Percentiles rank a stretch among this genome's conserved stretches.
These are phyloP conservation scores for Taurulus bubalis DNA, from an alignment of 2,113 vertebrate genomes.

Conservation along the genomic window DNA sequence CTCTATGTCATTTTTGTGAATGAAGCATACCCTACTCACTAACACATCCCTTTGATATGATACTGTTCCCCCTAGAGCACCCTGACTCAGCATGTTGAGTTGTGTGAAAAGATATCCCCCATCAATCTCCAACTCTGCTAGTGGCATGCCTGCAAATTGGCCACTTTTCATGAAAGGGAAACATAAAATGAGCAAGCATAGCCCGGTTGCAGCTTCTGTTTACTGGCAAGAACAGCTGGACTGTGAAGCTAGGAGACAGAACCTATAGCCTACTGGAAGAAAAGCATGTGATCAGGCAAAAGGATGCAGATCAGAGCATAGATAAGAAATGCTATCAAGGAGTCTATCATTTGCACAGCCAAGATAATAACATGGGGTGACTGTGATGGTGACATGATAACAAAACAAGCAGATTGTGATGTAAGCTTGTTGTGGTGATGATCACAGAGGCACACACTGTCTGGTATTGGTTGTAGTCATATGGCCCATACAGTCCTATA, in stretches of 20 bases:
- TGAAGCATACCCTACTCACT: background rate
- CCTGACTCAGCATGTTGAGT: constrained; percentile 53
- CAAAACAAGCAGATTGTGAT: constrained; percentile 3
- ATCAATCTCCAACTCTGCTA: constrained; percentile 25
- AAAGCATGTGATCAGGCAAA: constrained; percentile 13
- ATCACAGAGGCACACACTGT: background rate
- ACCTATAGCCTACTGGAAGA: background rate
- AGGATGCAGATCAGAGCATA: constrained; percentile 1
- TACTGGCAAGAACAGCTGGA: constrained; percentile 56
- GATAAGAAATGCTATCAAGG: background rate
- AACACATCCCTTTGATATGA: constrained; percentile 15
- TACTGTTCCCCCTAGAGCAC: background rate
- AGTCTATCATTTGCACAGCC: background rate
- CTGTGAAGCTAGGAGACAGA: constrained; percentile 14
- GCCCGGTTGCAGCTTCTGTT: constrained; percentile 26
- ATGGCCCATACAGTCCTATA: constrained; percentile 14
- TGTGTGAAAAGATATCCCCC: constrained; percentile 5
- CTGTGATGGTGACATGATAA: background rate
- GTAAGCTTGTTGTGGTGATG: background rate
- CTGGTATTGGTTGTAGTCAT: constrained; percentile 11
- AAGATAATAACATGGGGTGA: background rate
- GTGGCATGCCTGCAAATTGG: background rate
- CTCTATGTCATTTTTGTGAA: constrained; percentile 17
- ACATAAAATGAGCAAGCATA: constrained; percentile 4
- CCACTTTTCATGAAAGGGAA: constrained; percentile 31